Base-by-base conservation (phyloP, 1,140 invertebrate species). In the Ridgeia piscesae region DNA sequence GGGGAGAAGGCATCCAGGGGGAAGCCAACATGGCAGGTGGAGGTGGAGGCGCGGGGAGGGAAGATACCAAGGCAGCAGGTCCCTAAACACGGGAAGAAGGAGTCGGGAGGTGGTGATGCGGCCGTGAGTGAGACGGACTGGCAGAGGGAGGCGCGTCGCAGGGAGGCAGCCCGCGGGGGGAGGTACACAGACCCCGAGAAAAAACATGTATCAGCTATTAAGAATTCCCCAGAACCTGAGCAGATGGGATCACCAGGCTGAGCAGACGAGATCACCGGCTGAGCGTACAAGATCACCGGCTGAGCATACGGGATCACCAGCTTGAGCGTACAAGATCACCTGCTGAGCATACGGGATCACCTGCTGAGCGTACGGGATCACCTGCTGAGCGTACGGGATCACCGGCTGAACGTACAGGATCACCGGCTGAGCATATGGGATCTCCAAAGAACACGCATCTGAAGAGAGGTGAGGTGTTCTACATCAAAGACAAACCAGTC, bases 101-200 rank as follows among this genome's bases (percentile, higher is more conserved):
- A 77, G 6, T 8, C 58, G 58, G 58, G 58, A 21, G 58, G 4
- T 9, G 27, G 58, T 77, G 58, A 77, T 2, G 11, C 27, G 0
- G 58, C 48, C 21, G 48, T 8, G 8, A 11, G 17, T 27, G 58
- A 77, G 58, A 77, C 94, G 77, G 92, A 93, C 35, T 95, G 94
- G 94, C 94, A 95, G 89, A 91, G 93, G 50, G 95, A 94, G 34
- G 94, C 94, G 31, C 93, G 94, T 89, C 93, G 93, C 89, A 91
- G 94, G 92, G 94, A 94, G 92, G 93, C 92, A 48, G 94, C 94
- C 0, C 34, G 92, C 92, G 92, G 93, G 93, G 92, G 92, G 1
- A 89, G 42, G 21, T 92, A 92, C 89, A 89, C 31, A 58, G 89
- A 91, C 34, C 92, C 91, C 1, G 91, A 92, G 58, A 90, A 90